phyloP scores from a whole-genome alignment of 64 coral and sea anemone species.

The Pocillopora verrucosa region DNA sequence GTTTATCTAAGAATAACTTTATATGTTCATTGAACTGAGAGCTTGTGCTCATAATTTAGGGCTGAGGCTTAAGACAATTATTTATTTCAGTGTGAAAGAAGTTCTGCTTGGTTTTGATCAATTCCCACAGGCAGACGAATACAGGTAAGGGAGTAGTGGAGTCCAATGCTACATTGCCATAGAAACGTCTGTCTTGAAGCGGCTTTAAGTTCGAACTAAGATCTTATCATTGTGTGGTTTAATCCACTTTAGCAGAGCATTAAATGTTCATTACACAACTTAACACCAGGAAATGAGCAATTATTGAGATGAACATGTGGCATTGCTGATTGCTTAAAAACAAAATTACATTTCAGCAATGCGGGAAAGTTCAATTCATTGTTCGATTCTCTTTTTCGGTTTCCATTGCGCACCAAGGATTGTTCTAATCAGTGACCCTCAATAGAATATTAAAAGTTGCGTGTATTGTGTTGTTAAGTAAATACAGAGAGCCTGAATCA shows the following conservation, averaged over 20 bases:
- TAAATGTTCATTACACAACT: not conserved
- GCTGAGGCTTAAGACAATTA: not conserved
- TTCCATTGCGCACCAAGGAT: not conserved
- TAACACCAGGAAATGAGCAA: not conserved
- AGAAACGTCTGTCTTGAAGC: not conserved
- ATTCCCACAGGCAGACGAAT: not conserved
- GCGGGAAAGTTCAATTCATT: not conserved
- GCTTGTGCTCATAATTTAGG: not conserved
- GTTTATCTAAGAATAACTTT: not conserved
- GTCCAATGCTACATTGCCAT: not conserved
- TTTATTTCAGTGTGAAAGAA: not conserved
- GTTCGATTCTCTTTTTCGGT: not conserved
- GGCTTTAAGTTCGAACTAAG: not conserved
- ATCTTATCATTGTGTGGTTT: not conserved
- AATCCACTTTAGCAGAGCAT: not conserved
- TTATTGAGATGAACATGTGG: not conserved
- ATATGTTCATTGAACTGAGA: not conserved
- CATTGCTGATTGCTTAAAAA: not conserved
- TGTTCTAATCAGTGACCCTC: too few relatives aligned
- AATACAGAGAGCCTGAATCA: too few relatives aligned
- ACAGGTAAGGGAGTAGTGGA: not conserved
- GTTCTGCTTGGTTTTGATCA: not conserved
- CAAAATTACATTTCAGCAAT: not conserved
- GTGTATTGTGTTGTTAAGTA: too few relatives aligned
- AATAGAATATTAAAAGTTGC: too few relatives aligned